Conservation (phyloP, 2,888 invertebrate genomes). For the Nephrocerus scutellatus region DNA sequence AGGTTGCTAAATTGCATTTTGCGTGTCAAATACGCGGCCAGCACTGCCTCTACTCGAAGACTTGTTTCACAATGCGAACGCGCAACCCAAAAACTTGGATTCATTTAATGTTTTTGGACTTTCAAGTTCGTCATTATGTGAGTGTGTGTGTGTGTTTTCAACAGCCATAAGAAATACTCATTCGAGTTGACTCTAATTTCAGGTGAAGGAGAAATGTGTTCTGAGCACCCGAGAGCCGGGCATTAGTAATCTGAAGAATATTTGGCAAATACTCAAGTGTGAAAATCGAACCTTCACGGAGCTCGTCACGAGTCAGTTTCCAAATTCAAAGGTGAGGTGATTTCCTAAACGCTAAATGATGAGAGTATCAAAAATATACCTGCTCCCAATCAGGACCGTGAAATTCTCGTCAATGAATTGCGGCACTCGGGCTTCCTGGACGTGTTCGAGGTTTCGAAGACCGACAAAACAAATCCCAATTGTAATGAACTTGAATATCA, state of each 20-base stretch:
- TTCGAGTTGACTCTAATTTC: slow-evolving; percentile 1
- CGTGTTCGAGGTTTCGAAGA: slow-evolving; percentile 74
- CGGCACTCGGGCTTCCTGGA: slow-evolving; percentile 84
- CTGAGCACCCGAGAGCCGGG: slow-evolving; percentile 74
- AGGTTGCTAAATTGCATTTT: slow-evolving; percentile 81
- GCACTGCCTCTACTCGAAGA: slow-evolving; percentile 79
- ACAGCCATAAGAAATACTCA: background rate
- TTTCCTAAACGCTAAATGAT: too few species aligned
- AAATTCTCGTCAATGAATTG: slow-evolving; percentile 76
- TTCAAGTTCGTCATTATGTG: slow-evolving; percentile 57
- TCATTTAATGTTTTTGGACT: slow-evolving; percentile 90
- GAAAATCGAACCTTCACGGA: slow-evolving; percentile 85
- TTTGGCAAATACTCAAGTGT: slow-evolving; percentile 90
- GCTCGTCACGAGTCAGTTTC: slow-evolving; percentile 90
- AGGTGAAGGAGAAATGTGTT: slow-evolving; percentile 69
- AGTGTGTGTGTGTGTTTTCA: slow-evolving; percentile 18
- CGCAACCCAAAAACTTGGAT: slow-evolving; percentile 86
- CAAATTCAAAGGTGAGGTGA: slow-evolving; percentile 65
- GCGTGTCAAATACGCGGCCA: slow-evolving; percentile 77
- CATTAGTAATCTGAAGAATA: slow-evolving; percentile 77
- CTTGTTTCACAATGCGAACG: slow-evolving; percentile 70
- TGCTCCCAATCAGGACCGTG: slow-evolving; percentile 61
- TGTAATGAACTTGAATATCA: slow-evolving; percentile 48
- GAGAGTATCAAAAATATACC: too few species aligned
- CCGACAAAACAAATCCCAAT: slow-evolving; percentile 47